These are phyloP conservation scores for Sinella curviseta DNA, from an alignment of 1,140 invertebrate genomes.

Conservation along the genomic window DNA sequence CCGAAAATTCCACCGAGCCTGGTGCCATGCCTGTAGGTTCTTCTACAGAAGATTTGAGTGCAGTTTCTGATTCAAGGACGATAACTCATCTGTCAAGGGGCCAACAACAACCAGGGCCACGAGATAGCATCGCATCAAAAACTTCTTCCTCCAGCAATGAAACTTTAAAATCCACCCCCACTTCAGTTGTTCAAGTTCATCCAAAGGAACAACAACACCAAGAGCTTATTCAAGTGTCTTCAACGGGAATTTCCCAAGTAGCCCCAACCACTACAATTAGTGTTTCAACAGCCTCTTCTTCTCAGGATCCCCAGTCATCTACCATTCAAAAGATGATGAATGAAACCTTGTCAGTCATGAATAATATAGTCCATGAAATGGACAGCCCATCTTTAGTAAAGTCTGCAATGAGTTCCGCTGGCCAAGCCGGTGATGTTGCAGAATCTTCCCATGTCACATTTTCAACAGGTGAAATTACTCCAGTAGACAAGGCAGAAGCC, in stretches of 20 bases:
- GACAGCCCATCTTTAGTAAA: conserved; percentile 20
- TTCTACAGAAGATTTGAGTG: conserved; percentile 53
- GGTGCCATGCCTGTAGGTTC: conserved; percentile 64
- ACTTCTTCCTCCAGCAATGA: conserved; percentile 72
- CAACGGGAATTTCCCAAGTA: not conserved
- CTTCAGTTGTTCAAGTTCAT: conserved; percentile 41
- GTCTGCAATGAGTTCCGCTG: not conserved
- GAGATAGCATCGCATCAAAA: conserved; percentile 59
- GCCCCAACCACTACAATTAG: conserved; percentile 11
- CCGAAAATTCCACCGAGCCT: conserved; percentile 64
- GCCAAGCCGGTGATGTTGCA: not conserved
- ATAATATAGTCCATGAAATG: conserved; percentile 34
- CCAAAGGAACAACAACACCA: conserved; percentile 50
- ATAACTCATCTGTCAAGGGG: conserved; percentile 55
- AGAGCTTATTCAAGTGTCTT: conserved; percentile 18
- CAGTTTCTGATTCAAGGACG: conserved; percentile 48
- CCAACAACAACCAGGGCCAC: conserved; percentile 61
- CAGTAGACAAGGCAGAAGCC: conserved; percentile 29
- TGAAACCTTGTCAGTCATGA: conserved; percentile 45
- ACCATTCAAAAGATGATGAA: conserved; percentile 44
- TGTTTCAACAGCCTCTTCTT: not conserved
- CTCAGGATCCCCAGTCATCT: not conserved
- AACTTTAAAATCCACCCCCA: conserved; percentile 69
- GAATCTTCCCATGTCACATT: conserved; percentile 19
- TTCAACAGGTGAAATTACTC: conserved; percentile 29